These are phyloP conservation scores for Gallinago stenura DNA, from an alignment of 2,797 vertebrate species.

Conservation along the genomic window DNA sequence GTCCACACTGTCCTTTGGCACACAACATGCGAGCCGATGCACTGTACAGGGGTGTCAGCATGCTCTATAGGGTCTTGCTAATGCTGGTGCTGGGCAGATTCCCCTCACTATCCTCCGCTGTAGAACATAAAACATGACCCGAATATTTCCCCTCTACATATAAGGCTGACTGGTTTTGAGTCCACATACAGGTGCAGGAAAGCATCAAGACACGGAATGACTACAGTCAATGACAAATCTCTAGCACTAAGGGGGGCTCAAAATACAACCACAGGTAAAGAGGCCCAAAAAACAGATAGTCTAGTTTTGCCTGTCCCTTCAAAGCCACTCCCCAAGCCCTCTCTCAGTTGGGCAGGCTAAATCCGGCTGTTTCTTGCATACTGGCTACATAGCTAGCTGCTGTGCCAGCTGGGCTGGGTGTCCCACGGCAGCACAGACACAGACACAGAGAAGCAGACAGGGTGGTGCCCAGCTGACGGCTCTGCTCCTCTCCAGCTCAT, in stretches of 20 bases:
- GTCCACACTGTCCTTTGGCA: rapidly evolving
- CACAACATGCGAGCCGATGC: background rate
- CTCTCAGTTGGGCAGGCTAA: background rate
- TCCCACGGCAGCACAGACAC: background rate
- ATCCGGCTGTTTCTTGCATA: background rate
- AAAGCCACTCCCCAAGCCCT: background rate
- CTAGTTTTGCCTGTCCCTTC: background rate
- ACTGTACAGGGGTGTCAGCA: rapidly evolving
- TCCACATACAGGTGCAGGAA: background rate
- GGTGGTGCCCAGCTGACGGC: rapidly evolving
- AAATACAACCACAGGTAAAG: background rate
- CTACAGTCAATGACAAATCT: background rate
- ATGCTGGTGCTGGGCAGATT: background rate
- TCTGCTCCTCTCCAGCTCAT: background rate
- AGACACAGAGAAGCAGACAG: background rate
- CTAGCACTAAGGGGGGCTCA: background rate
- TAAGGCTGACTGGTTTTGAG: background rate
- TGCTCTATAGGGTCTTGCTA: background rate
- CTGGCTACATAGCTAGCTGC: background rate
- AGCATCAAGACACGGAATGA: background rate
- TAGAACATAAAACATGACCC: background rate
- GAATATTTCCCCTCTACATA: background rate
- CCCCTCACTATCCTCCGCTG: background rate
- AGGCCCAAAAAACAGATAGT: slow-evolving; percentile 24
- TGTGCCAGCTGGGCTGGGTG: background rate